Evolutionary conservation across 2,113 vertebrate species (phyloP).

Genomic region (Carassius auratus): DNA sequence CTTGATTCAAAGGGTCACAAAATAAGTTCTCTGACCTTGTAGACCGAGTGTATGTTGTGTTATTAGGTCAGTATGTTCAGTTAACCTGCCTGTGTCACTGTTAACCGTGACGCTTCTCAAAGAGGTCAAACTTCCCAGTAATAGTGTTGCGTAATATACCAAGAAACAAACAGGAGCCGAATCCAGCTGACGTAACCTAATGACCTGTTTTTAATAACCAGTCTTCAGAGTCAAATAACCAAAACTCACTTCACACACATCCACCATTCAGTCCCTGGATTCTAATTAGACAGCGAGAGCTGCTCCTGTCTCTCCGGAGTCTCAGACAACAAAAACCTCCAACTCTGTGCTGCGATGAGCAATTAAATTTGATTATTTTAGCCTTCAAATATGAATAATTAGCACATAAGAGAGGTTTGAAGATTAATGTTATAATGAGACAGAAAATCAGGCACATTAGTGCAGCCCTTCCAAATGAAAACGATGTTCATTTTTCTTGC

Average conservation of each 20-base stretch:
- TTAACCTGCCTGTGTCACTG: not conserved
- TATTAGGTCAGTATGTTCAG: not conserved
- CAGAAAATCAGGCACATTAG: slow-evolving; percentile 73
- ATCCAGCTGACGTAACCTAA: slow-evolving; percentile 28
- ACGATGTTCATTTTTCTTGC: slow-evolving; percentile 69
- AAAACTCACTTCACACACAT: slow-evolving; percentile 16
- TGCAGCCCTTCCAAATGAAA: slow-evolving; percentile 69
- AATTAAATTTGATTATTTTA: slow-evolving; percentile 72
- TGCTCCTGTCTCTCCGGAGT: slow-evolving; percentile 39
- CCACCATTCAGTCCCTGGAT: slow-evolving; percentile 20
- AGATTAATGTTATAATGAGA: slow-evolving; percentile 72
- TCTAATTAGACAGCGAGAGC: slow-evolving; percentile 10
- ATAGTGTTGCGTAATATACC: slow-evolving; percentile 8
- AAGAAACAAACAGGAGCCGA: not conserved
- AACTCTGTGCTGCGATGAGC: slow-evolving; percentile 57
- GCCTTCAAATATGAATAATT: slow-evolving; percentile 72
- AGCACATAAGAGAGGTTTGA: slow-evolving; percentile 66
- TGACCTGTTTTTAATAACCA: slow-evolving; percentile 32
- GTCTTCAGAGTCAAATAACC: slow-evolving; percentile 19
- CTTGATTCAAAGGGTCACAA: not conserved
- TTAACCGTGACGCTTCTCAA: not conserved
- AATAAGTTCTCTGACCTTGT: slow-evolving; percentile 12
- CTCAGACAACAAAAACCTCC: slow-evolving; percentile 46
- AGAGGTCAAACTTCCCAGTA: not conserved
- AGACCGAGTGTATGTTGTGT: not conserved